Percentiles rank a stretch among this genome's conserved stretches.
Conservation (phyloP, 2,113 vertebrate genomes). For the Lagenorhynchus albirostris region DNA sequence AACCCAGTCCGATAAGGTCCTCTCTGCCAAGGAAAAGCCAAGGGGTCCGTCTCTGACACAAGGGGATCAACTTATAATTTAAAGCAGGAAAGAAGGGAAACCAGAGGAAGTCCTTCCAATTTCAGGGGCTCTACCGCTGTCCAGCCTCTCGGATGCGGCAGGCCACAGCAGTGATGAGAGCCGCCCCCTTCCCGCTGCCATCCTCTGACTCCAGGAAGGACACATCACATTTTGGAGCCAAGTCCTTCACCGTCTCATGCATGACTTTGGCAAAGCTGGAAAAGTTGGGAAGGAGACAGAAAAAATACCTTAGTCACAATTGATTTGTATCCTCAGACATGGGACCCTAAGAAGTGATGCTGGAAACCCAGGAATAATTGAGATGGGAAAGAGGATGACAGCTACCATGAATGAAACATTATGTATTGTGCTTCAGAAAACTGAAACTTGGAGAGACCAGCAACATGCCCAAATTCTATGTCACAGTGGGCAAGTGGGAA, state of each 20-base stretch:
- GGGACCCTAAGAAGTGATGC: not conserved
- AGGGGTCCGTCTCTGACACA: conserved; percentile 56
- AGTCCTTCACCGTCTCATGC: conserved; percentile 88
- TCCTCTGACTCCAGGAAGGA: conserved; percentile 95
- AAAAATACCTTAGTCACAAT: not conserved
- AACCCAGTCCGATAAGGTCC: not conserved
- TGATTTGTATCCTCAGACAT: not conserved
- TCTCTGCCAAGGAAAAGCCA: conserved; percentile 41
- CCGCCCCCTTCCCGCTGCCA: conserved; percentile 96
- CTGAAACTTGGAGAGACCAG: not conserved
- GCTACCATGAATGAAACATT: not conserved
- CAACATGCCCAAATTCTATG: not conserved
- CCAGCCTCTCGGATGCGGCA: conserved; percentile 89
- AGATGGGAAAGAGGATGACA: not conserved
- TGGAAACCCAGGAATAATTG: not conserved
- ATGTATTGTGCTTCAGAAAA: not conserved
- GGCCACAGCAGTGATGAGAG: conserved; percentile 95
- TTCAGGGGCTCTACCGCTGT: conserved; percentile 78
- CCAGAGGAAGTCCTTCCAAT: not conserved
- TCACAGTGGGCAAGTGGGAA: not conserved
- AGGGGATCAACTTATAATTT: conserved; percentile 31
- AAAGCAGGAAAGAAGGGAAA: not conserved
- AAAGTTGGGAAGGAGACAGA: not conserved
- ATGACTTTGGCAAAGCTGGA: conserved; percentile 92
- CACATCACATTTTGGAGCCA: conserved; percentile 93